Base-by-base conservation (phyloP, 2,888 invertebrate genomes). In the Eumacrocentrus americanus region DNA sequence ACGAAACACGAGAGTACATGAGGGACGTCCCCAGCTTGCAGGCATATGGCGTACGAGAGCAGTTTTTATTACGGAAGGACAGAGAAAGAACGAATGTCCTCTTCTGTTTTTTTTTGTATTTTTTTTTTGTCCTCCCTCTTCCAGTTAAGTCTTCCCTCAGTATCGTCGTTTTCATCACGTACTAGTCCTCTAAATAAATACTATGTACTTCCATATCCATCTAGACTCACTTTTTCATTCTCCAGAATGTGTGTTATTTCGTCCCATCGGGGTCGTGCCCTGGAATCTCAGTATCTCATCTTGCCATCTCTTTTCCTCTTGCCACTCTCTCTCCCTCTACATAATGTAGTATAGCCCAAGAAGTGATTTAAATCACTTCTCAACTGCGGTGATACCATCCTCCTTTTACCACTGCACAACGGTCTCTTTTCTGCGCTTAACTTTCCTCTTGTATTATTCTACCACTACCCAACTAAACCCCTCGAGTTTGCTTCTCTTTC, bases 311-410 rank as follows among this genome's bases (percentile, higher is more conserved):
- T 29, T 22, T 60, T 55, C 34, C 38, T 2, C 18, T 57, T 34
- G 38, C 42, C 23, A 23, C n/a, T 35, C 44, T 51, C 7, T 11
- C 54, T 60, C 52, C 56, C 58, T 46, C 44, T 58, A n/a, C n/a
- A n/a, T n/a, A n/a, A n/a, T n/a, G n/a, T n/a, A n/a, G n/a, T n/a
- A n/a, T n/a, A n/a, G n/a, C n/a, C n/a, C 60, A 57, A 58, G 58
- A 59, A 66, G 64, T 64, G 68, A 63, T 68, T 67, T 66, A 64
- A 67, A 68, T 67, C 63, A 68, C 64, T 66, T 67, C 63, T 64
- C 60, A 69, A 66, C 64, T 60, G 60, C 58, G 53, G 61, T 61
- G 61, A 62, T 56, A 55, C 60, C 60, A 59, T 64, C 60, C 9
- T 56, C 58, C 38, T 48, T 62, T 52, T 60, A 46, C 50, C 23